These are phyloP conservation scores for Eupleurogrammus muticus DNA, from an alignment of 2,797 vertebrate species.

Conservation along the genomic window DNA sequence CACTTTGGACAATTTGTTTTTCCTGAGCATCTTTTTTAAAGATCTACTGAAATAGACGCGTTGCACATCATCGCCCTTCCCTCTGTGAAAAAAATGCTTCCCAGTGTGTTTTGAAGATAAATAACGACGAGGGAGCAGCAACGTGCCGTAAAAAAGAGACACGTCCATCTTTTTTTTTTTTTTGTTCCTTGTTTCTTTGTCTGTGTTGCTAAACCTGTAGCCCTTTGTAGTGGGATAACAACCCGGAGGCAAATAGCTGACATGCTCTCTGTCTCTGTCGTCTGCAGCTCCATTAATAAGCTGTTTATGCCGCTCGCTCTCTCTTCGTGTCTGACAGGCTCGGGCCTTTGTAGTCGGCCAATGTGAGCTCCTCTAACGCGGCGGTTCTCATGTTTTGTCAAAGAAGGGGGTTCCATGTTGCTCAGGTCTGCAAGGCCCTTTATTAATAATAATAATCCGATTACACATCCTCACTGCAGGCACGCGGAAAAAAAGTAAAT, in stretches of 20 bases:
- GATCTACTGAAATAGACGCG: background rate
- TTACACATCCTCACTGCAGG: conserved; percentile 11
- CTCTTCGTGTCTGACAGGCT: conserved; percentile 48
- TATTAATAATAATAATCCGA: conserved; percentile 41
- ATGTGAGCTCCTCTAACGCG: conserved; percentile 29
- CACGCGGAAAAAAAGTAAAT: conserved; percentile 19
- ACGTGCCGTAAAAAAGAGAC: conserved; percentile 27
- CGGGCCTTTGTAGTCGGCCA: conserved; percentile 61
- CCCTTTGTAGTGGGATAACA: conserved; percentile 52
- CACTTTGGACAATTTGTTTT: too few relatives aligned
- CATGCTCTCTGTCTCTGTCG: conserved; percentile 37
- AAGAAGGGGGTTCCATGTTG: conserved; percentile 35
- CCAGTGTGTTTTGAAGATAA: conserved; percentile 27
- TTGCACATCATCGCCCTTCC: background rate
- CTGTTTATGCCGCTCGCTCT: conserved; percentile 50
- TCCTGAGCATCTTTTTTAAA: too few relatives aligned
- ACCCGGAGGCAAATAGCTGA: conserved; percentile 37
- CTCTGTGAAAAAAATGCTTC: background rate
- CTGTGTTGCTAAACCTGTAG: conserved; percentile 32
- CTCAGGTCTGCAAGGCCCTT: conserved; percentile 24
- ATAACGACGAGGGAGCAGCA: conserved; percentile 21
- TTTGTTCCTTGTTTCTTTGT: conserved; percentile 17
- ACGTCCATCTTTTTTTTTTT: conserved; percentile 25
- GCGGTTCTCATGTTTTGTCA: conserved; percentile 4
- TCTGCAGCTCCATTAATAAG: conserved; percentile 49